phyloP scores from a whole-genome alignment of 2,113 vertebrate species.

The Reinhardtius hippoglossoides region DNA sequence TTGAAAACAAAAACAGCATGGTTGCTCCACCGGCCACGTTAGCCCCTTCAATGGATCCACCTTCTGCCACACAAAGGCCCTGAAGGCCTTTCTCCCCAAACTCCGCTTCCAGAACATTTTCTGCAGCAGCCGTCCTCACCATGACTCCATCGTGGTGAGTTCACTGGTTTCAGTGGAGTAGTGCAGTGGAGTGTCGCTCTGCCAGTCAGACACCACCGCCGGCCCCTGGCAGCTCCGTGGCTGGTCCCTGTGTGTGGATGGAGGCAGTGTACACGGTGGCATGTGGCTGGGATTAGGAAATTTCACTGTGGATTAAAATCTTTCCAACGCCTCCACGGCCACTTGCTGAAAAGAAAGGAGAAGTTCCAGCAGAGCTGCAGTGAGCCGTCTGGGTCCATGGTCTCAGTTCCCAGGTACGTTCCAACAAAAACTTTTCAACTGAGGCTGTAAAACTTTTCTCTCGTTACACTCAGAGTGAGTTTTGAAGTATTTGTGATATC shows the following conservation, averaged over 20 bases:
- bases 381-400: constrained; percentile 53
- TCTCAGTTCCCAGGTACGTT: constrained; percentile 72
- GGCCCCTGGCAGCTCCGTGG: constrained; percentile 38
- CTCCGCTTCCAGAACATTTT: constrained; percentile 15
- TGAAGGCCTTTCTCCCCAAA: not conserved
- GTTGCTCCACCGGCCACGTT: constrained; percentile 33
- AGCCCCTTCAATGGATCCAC: constrained; percentile 60
- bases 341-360: constrained; percentile 50
- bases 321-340: constrained; percentile 67
- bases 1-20: constrained; percentile 71
- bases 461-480: not conserved
- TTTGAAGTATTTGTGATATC: not conserved
- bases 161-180: not conserved
- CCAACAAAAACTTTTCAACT: not conserved
- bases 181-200: not conserved
- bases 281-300: constrained; percentile 85
- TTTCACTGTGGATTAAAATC: constrained; percentile 85
- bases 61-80: constrained; percentile 45
- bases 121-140: not conserved
- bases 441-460: not conserved
- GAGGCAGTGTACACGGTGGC: constrained; percentile 68
- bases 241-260: constrained; percentile 47
- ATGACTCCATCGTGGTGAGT: not conserved
- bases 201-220: constrained; percentile 15
- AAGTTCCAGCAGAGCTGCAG: constrained; percentile 52